These are phyloP conservation scores for Epicampocera succincta DNA, from an alignment of 2,888 invertebrate genomes.

Conservation along the genomic window DNA sequence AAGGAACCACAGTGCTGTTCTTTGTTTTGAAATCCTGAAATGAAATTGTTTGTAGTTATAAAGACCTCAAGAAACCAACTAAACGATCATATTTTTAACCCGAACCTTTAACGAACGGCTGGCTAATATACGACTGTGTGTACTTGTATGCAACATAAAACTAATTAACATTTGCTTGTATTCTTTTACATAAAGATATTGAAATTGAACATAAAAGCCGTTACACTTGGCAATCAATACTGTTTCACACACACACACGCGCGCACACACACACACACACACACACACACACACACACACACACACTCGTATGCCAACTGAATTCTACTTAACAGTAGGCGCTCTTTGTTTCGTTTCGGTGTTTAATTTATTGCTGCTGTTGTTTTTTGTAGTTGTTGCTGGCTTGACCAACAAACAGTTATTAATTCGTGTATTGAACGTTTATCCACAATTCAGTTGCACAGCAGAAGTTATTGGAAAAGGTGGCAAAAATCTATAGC, in stretches of 20 bases:
- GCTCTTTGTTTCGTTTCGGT: constrained; percentile 33
- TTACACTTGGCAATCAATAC: constrained; percentile 34
- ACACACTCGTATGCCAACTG: too few species aligned
- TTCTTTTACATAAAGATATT: background rate
- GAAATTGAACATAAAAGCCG: constrained; percentile 47
- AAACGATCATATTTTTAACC: constrained; percentile 21
- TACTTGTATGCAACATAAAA: background rate
- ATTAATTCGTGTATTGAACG: constrained; percentile 51
- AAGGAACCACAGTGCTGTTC: too few species aligned
- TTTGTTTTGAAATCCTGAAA: too few species aligned
- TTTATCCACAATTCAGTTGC: constrained; percentile 62
- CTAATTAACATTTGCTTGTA: constrained; percentile 13
- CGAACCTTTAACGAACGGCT: constrained; percentile 6
- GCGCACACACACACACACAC: background rate
- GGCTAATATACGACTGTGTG: too few species aligned
- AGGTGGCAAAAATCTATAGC: constrained; percentile 30
- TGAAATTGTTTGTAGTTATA: too few species aligned
- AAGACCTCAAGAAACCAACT: background rate
- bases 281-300: background rate
- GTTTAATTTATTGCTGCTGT: constrained; percentile 9
- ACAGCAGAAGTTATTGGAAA: constrained; percentile 63
- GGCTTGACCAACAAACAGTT: constrained; percentile 60
- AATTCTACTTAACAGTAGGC: constrained; percentile 32
- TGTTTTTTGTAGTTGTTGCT: constrained; percentile 37
- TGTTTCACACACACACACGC: background rate